Base-by-base conservation (phyloP, 2,888 invertebrate genomes). In the Leptopilina myrica region DNA sequence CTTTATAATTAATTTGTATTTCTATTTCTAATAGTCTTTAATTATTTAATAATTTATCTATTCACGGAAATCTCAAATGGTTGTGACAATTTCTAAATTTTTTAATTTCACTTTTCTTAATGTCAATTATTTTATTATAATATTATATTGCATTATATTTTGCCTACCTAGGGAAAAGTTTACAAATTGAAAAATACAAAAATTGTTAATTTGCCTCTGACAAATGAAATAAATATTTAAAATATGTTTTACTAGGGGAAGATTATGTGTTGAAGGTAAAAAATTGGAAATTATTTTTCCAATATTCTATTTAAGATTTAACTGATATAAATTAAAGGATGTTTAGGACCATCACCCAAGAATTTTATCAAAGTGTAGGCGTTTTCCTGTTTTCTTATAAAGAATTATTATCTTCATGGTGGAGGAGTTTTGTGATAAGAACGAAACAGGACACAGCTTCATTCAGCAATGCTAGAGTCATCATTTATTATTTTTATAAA, bases 371-470 rank as follows among this genome's bases (percentile, higher is more conserved):
- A 73, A 15, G 78, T 33, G 88, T 87, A 86, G 86, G 86, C 86
- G 86, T 86, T 85, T 88, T 89, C 89, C 88, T 87, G 87, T 76
- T 76, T 49, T 78, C 80, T 81, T 83, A 84, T 87, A 84, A 87
- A 86, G 83, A 84, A 86, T 49, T 49, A 84, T 87, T 87, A 88
- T 86, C 87, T 79, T 78, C 64, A 15, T 33, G 53, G 73, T 73
- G 56, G 73, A 73, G 73, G 73, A 59, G 33, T 53, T 69, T 53
- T 20, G 56, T 73, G 73, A 73, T 73, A 73, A 59, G 7, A 56
- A 33, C 56, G 12, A 56, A n/a, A 33, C 73, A 56, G 15, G 56
- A 73, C 26, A 53, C n/a, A 15, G 15, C 66, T 46, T 15, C 46
- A 43, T 66, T 66, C 40, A 46, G 43, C 46, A 15, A 46, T 66